Conservation (phyloP, 2,888 invertebrate genomes). For the Andrena minutula region DNA sequence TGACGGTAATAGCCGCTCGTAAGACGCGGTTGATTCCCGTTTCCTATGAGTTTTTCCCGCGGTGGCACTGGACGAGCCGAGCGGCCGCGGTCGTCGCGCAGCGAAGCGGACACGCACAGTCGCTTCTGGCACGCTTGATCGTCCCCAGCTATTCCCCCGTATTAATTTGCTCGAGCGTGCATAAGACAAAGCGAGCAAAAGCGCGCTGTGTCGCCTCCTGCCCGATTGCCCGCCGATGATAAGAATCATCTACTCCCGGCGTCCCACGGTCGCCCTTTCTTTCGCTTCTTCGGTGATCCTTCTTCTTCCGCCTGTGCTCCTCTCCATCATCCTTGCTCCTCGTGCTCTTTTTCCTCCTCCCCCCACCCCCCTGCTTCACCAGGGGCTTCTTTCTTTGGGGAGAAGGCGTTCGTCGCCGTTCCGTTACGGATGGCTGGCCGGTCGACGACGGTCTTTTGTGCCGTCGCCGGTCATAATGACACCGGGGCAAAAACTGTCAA, state of each 20-base stretch:
- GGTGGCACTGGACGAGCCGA: slow-evolving; percentile 3
- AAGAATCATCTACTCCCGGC: slow-evolving; percentile 46
- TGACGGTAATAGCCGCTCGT: not conserved
- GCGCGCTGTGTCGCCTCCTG: slow-evolving; percentile 54
- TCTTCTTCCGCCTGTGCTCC: slow-evolving; percentile 47
- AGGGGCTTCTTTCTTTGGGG: slow-evolving; percentile 65
- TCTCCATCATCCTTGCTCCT: slow-evolving; percentile 52
- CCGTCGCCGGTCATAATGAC: slow-evolving; percentile 78
- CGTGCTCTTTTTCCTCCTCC: slow-evolving; percentile 22
- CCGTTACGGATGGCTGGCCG: slow-evolving; percentile 74
- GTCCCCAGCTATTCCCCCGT: slow-evolving; percentile 56
- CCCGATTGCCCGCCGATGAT: slow-evolving; percentile 66
- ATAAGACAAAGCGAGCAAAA: slow-evolving; percentile 67
- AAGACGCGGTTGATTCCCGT: not conserved
- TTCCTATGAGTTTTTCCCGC: slow-evolving; percentile 7
- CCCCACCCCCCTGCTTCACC: not conserved
- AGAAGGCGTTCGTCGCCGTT: slow-evolving; percentile 64
- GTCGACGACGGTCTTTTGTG: slow-evolving; percentile 77
- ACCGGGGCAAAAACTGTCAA: slow-evolving; percentile 77
- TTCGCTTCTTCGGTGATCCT: slow-evolving; percentile 38
- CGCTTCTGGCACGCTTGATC: slow-evolving; percentile 65
- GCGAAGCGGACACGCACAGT: slow-evolving; percentile 66
- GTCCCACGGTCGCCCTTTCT: slow-evolving; percentile 51
- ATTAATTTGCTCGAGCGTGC: slow-evolving; percentile 76
- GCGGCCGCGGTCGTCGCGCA: slow-evolving; percentile 16